A percentile compares a stretch with the other conserved stretches of the same genome.
Evolutionary conservation across 2,113 vertebrate genomes (phyloP).

Genomic region (Argyrosomus japonicus): DNA sequence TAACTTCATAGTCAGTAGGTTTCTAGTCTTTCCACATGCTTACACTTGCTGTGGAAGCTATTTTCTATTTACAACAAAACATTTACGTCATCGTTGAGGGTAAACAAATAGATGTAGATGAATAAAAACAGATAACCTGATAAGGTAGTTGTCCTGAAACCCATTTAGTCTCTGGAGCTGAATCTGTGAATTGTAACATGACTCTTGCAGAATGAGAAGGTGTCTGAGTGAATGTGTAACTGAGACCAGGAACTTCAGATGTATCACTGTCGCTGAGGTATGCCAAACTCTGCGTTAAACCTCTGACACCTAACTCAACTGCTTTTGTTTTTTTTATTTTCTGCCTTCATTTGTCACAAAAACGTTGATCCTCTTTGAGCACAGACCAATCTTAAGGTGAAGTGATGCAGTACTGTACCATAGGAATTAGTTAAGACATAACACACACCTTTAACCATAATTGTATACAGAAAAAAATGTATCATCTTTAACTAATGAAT

Average conservation of each 20-base stretch:
- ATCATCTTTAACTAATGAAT: background rate
- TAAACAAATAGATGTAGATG: background rate
- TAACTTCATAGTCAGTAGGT: background rate
- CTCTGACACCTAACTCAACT: background rate
- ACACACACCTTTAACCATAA: background rate
- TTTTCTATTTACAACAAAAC: background rate
- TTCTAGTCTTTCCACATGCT: background rate
- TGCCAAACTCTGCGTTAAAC: background rate
- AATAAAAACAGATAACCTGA: background rate
- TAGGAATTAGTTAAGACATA: background rate
- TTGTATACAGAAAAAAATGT: background rate
- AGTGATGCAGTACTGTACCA: too few species aligned
- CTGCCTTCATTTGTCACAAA: background rate
- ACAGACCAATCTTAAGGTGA: background rate
- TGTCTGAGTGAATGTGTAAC: slow-evolving; percentile 49
- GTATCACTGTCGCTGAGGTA: background rate
- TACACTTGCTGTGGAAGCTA: background rate
- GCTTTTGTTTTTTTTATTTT: background rate
- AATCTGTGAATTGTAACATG: slow-evolving; percentile 52
- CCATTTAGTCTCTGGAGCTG: background rate
- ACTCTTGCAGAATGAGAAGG: slow-evolving; percentile 49
- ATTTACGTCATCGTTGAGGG: background rate
- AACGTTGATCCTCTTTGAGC: background rate
- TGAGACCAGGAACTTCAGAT: slow-evolving; percentile 51
- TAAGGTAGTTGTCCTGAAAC: background rate